Evolutionary conservation across 1,140 invertebrate species (phyloP).

Genomic region (Drosophila virilis): DNA sequence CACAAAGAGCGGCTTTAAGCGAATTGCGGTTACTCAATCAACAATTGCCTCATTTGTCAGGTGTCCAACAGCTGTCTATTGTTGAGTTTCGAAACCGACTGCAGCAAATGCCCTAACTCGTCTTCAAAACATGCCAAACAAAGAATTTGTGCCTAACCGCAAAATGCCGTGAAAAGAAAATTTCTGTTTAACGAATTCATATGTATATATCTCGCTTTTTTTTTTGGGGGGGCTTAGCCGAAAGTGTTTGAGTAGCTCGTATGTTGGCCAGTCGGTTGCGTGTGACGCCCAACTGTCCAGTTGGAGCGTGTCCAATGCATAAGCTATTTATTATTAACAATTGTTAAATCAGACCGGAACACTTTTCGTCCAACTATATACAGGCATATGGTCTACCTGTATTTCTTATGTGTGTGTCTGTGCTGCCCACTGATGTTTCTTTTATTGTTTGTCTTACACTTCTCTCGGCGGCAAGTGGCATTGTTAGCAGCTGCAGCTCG

Average conservation of each 20-base stretch:
- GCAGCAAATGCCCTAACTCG: background rate
- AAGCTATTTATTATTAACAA: conserved; percentile 79
- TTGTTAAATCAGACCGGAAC: conserved; percentile 83
- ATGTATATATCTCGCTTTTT: conserved; percentile 12
- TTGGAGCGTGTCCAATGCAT: conserved; percentile 64
- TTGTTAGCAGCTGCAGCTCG: conserved; percentile 52
- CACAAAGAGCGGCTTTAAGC: conserved; percentile 38
- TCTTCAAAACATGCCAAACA: background rate
- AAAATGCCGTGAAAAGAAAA: conserved; percentile 55
- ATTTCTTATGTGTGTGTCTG: conserved; percentile 31
- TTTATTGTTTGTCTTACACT: conserved; percentile 46
- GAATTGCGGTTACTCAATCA: conserved; percentile 70
- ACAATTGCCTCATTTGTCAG: conserved; percentile 79
- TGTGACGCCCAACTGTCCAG: conserved; percentile 36
- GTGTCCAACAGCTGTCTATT: conserved; percentile 62
- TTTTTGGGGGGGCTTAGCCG: conserved; percentile 26
- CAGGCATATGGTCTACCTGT: background rate
- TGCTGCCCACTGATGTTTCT: conserved; percentile 53
- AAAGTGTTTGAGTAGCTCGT: conserved; percentile 32
- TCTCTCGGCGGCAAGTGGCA: conserved; percentile 62
- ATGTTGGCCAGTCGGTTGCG: conserved; percentile 49
- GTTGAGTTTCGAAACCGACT: conserved; percentile 28
- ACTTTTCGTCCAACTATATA: conserved; percentile 53
- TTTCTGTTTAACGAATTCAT: conserved; percentile 37
- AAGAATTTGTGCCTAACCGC: conserved; percentile 27